Percentiles rank a stretch among this genome's conserved stretches.
phyloP scores from a whole-genome alignment of 1,140 invertebrate species.

The Scaptodrosophila lebanonensis region DNA sequence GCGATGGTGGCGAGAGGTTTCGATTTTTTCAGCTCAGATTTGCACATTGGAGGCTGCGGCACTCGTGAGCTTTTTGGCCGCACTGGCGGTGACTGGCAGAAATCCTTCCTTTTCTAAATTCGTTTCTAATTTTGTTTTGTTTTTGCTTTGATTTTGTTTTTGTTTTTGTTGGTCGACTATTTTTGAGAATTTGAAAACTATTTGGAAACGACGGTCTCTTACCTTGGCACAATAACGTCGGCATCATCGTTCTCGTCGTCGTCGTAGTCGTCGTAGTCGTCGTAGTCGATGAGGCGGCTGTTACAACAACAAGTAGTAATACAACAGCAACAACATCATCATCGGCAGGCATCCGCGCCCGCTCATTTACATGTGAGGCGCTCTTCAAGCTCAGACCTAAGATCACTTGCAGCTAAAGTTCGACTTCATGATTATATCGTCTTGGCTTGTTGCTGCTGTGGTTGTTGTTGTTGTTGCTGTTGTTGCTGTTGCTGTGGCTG shows the following conservation, averaged over 20 bases:
- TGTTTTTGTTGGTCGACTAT: too few species aligned
- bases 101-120: conserved; percentile 44
- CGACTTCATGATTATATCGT: conserved; percentile 59
- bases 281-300: conserved; percentile 7
- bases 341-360: conserved; percentile 7
- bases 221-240: conserved; percentile 72
- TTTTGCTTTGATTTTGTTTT: too few species aligned
- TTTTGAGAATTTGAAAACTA: conserved; percentile 62
- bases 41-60: conserved; percentile 32
- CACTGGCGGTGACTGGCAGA: conserved; percentile 56
- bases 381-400: conserved; percentile 46
- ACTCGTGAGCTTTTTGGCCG: too few species aligned
- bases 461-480: conserved; percentile 13
- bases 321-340: conserved; percentile 46
- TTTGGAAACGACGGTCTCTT: conserved; percentile 67
- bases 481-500: conserved; percentile 1
- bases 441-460: too few species aligned
- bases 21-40: conserved; percentile 49
- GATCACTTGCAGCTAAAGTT: conserved; percentile 50
- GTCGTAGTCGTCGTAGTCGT: conserved; percentile 12
- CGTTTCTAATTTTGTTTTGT: conserved; percentile 22
- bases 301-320: background rate
- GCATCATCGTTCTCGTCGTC: conserved; percentile 9
- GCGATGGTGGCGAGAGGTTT: conserved; percentile 45
- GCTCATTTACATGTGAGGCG: conserved; percentile 64